Conservation (phyloP, 2,797 vertebrate genomes). For the Megaceryle alcyon region DNA sequence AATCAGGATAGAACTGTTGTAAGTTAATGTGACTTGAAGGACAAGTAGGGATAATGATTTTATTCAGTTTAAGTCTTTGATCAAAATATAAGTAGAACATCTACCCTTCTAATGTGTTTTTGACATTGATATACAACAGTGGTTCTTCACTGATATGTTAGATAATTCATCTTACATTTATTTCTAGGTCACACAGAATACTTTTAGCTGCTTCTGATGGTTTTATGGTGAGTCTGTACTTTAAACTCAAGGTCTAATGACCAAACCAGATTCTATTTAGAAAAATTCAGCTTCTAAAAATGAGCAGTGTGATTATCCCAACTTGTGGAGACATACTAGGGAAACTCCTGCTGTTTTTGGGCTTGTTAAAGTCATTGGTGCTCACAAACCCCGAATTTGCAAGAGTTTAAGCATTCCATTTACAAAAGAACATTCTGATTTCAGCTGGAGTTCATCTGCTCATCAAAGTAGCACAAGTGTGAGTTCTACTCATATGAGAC, state of each 20-base stretch:
- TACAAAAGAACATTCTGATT: conserved; percentile 70
- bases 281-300: conserved; percentile 44
- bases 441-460: conserved; percentile 59
- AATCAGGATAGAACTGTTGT: background rate
- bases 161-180: background rate
- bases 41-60: background rate
- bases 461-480: conserved; percentile 12
- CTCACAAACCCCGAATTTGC: conserved; percentile 21
- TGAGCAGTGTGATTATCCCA: conserved; percentile 53
- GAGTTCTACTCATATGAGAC: conserved; percentile 56
- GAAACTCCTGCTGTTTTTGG: conserved; percentile 38
- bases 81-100: background rate
- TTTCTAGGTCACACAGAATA: background rate
- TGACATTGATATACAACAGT: background rate
- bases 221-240: conserved; percentile 14
- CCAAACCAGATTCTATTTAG: conserved; percentile 2
- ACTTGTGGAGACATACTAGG: background rate
- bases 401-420: conserved; percentile 19
- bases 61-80: background rate
- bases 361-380: conserved; percentile 25
- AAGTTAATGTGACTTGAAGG: background rate
- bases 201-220: background rate
- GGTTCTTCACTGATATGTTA: background rate
- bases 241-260: conserved; percentile 18
- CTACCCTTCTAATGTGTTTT: background rate